phyloP scores from a whole-genome alignment of 2,888 invertebrate genomes.

The Callyntrura sp. region DNA sequence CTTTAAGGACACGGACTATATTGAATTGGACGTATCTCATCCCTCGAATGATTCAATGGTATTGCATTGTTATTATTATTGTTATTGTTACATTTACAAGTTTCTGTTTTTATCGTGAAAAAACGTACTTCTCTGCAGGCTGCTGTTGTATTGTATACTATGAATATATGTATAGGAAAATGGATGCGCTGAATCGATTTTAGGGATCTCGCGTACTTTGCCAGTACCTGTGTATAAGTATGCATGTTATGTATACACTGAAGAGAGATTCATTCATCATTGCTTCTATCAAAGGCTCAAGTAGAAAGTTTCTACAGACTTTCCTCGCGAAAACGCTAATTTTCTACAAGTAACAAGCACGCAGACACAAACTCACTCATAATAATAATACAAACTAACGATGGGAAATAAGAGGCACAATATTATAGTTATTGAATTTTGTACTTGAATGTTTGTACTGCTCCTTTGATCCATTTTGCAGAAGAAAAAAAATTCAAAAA shows the following conservation, averaged over 20 bases:
- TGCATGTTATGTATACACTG: not conserved
- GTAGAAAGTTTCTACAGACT: slow-evolving; percentile 69
- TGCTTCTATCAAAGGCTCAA: slow-evolving; percentile 18
- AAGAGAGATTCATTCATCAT: slow-evolving; percentile 14
- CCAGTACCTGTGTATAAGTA: not conserved
- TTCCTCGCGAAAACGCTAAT: slow-evolving; percentile 68
- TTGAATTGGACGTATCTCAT: not conserved
- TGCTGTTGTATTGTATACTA: not conserved
- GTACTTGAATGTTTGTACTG: slow-evolving; percentile 11
- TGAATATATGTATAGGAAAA: slow-evolving; percentile 26
- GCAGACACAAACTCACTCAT: too few relatives aligned
- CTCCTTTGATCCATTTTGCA: not conserved
- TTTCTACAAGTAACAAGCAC: slow-evolving; percentile 17
- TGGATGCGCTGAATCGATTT: slow-evolving; percentile 34
- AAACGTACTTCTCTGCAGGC: not conserved
- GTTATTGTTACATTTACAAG: slow-evolving; percentile 3
- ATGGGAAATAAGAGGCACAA: slow-evolving; percentile 61
- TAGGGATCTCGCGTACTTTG: not conserved
- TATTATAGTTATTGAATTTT: slow-evolving; percentile 62
- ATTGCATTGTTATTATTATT: not conserved
- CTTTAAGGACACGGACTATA: not conserved
- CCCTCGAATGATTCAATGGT: not conserved
- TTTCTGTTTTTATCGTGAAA: not conserved
- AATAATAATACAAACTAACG: slow-evolving; percentile 61
- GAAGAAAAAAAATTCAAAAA: slow-evolving; percentile 40